Conservation (phyloP, 37 sponge, comb jelly and placozoan genomes). For the Halisarca cf. caerulea region DNA sequence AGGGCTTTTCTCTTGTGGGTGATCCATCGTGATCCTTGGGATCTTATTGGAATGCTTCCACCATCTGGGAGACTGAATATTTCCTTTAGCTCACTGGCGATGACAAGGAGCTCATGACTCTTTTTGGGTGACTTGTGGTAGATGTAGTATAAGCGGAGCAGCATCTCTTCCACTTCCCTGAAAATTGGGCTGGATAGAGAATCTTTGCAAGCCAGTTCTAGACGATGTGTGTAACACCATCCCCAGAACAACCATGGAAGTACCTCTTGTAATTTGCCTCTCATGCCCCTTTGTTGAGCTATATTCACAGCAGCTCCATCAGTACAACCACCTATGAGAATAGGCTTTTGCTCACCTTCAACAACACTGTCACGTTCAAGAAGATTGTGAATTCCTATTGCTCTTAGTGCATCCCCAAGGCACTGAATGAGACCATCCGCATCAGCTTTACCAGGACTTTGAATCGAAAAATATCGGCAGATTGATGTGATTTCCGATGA, state of each 20-base stretch:
- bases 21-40: not conserved
- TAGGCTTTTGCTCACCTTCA: conserved; percentile 21
- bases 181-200: conserved; percentile 21
- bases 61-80: not conserved
- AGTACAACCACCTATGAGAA: conserved; percentile 52
- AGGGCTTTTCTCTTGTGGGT: not conserved
- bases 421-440: conserved; percentile 43
- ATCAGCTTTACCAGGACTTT: conserved; percentile 37
- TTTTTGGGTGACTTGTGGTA: not conserved
- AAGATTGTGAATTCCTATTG: too few species aligned
- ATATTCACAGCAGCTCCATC: conserved; percentile 67
- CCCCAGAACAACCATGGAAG: conserved; percentile 57
- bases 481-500: conserved; percentile 35
- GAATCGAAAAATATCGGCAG: conserved; percentile 42
- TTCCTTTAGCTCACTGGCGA: not conserved
- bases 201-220: conserved; percentile 64
- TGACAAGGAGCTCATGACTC: not conserved
- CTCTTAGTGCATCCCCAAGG: conserved; percentile 7
- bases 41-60: not conserved
- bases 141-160: not conserved
- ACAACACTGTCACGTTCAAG: conserved; percentile 31
- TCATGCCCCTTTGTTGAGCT: conserved; percentile 41
- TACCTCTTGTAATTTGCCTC: conserved; percentile 35
- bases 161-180: not conserved
- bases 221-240: conserved; percentile 63